phyloP scores from a whole-genome alignment of 2,797 vertebrate genomes.

The Neosalanx taihuensis region DNA sequence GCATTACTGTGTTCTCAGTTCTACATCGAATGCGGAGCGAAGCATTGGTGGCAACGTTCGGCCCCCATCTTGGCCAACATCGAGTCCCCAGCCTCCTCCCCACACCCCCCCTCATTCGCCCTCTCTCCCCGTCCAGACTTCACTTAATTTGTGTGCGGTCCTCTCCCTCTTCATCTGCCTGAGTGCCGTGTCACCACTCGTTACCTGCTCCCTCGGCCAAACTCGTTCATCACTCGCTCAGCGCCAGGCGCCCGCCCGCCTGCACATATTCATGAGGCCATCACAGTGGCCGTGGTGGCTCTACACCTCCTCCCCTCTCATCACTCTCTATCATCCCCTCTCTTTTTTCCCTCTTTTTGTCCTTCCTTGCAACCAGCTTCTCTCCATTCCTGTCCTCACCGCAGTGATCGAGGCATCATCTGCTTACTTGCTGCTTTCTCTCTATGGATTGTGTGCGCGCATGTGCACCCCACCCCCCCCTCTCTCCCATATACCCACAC shows the following conservation, averaged over 20 bases:
- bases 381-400: slow-evolving; percentile 26
- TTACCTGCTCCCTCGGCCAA: slow-evolving; percentile 39
- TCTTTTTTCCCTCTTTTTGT: slow-evolving; percentile 8
- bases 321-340: slow-evolving; percentile 8
- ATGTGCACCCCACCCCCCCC: slow-evolving; percentile 23
- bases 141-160: slow-evolving; percentile 40
- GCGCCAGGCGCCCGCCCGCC: slow-evolving; percentile 17
- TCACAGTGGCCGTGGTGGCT: slow-evolving; percentile 22
- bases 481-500: slow-evolving; percentile 14
- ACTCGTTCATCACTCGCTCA: slow-evolving; percentile 45
- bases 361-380: slow-evolving; percentile 20
- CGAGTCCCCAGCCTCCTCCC: not conserved
- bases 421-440: slow-evolving; percentile 39
- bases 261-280: slow-evolving; percentile 43
- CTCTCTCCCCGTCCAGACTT: slow-evolving; percentile 12
- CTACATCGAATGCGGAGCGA: slow-evolving; percentile 27
- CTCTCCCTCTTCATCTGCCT: slow-evolving; percentile 34
- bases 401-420: slow-evolving; percentile 28
- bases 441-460: slow-evolving; percentile 34
- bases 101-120: not conserved
- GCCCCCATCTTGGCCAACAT: slow-evolving; percentile 27
- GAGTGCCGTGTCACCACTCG: slow-evolving; percentile 39
- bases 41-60: not conserved
- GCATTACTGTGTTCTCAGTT: slow-evolving; percentile 35
- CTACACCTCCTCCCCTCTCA: slow-evolving; percentile 7